phyloP scores from a whole-genome alignment of 37 sponge, comb jelly and placozoan genomes.

The Spongilla lacustris region DNA sequence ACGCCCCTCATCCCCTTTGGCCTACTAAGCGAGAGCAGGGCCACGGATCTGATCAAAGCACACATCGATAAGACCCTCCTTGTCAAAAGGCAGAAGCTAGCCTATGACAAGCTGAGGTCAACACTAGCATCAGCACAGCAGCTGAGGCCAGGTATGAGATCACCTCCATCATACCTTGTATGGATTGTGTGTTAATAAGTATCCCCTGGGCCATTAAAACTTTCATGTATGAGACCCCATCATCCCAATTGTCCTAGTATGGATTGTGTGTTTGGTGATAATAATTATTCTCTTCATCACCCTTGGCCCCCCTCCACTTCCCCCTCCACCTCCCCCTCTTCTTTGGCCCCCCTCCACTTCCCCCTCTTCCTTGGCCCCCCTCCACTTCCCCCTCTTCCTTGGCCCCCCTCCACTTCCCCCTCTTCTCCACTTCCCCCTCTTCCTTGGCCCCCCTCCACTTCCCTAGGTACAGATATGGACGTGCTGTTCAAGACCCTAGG shows the following conservation, averaged over 20 bases:
- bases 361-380: neutral
- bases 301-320: neutral
- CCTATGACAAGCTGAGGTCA: no score
- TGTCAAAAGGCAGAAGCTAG: no score
- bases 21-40: constrained; percentile 1
- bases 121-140: no score
- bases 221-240: no score
- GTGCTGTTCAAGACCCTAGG: constrained; percentile 36
- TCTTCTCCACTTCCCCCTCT: neutral
- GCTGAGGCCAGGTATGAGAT: neutral
- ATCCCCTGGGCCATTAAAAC: no score
- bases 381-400: neutral
- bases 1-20: constrained; percentile 15
- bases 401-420: neutral
- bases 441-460: neutral
- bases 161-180: neutral
- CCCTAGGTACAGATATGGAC: constrained; percentile 40
- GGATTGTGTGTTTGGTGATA: no score
- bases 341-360: neutral
- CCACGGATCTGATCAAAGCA: constrained; percentile 10
- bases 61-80: constrained; percentile 28
- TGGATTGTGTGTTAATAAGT: no score
- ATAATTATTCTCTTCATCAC: no score
- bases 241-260: no score
- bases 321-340: neutral